Conservation (phyloP, 2,113 vertebrate species). For the Lethenteron camtschaticum region DNA sequence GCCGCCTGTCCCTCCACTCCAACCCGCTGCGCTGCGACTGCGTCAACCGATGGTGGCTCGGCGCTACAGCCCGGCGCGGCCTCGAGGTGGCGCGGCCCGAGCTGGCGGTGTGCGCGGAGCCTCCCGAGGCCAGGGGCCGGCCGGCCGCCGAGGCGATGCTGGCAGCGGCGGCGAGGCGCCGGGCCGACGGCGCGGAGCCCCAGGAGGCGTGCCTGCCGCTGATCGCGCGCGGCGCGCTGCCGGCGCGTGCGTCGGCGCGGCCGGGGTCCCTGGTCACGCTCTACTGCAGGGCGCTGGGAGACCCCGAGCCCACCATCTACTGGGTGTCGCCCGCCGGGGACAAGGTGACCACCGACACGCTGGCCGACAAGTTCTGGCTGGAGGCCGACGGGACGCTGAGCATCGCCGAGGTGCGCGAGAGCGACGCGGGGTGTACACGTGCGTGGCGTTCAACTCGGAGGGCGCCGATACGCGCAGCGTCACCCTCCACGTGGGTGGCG, state of each 20-base stretch:
- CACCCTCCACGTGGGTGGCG: slow-evolving; percentile 25
- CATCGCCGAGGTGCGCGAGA: slow-evolving; percentile 22
- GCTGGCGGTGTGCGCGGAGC: slow-evolving; percentile 67
- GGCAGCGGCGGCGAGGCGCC: slow-evolving; percentile 50
- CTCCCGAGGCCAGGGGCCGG: slow-evolving; percentile 50
- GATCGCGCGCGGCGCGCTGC: slow-evolving; percentile 44
- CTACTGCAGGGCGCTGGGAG: slow-evolving; percentile 68
- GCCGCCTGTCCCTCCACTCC: slow-evolving; percentile 76
- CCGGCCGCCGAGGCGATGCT: slow-evolving; percentile 56
- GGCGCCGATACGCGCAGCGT: slow-evolving; percentile 35
- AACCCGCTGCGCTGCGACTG: slow-evolving; percentile 91
- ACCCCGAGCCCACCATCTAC: slow-evolving; percentile 65
- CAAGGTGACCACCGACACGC: slow-evolving; percentile 25
- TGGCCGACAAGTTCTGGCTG: slow-evolving; percentile 29
- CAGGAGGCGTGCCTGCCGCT: slow-evolving; percentile 46
- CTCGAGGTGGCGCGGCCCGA: slow-evolving; percentile 83
- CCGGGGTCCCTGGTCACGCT: slow-evolving; percentile 28
- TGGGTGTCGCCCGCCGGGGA: slow-evolving; percentile 60
- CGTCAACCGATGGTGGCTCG: slow-evolving; percentile 67
- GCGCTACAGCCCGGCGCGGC: slow-evolving; percentile 17
- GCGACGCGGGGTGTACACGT: slow-evolving; percentile 35
- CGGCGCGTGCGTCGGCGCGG: slow-evolving; percentile 28
- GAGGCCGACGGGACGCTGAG: slow-evolving; percentile 28
- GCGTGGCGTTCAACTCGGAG: slow-evolving; percentile 36
- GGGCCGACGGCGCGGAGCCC: neutral